Evolutionary conservation across 2,797 vertebrate species (phyloP), one percentile per base, ranked within the genome.

Genomic region (Leptatherina wallacei): DNA sequence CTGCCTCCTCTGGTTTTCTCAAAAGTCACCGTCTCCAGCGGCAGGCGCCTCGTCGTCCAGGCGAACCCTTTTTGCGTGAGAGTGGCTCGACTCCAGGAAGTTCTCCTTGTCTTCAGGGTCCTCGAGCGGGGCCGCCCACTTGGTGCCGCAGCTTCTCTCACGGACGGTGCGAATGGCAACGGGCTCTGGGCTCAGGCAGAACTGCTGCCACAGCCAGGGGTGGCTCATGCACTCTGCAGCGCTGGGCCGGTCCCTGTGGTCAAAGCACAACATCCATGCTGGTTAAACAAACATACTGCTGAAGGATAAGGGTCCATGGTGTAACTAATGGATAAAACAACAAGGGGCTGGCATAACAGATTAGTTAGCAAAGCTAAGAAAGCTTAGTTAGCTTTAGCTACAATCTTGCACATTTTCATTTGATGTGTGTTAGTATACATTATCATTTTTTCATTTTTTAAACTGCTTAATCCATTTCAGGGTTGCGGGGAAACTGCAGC

Each of bases 81-180:
- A 88, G 36, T 95, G 93, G 0, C 92, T 90, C 0, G 94, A 95
- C 71, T 98, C 96, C 38, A 95, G 93, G 81, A 98, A 95, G 89
- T 98, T 98, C 87, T 99, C 97, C 85, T 99, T 99, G 93, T 99
- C 96, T 44, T 97, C 97, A 0, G 80, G 93, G 82, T 95, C 85
- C 2, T 95, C 92, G 0, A 92, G 93, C 0, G 91, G 95, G 38
- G 94, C 95, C 0, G 90, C 80, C 84, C 95, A 87, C 79, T 95
- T 97, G 7, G 64, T 55, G 47, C 90, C 95, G 0, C 84, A 88
- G 83, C 89, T 95, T 75, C 93, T 77, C 38, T 97, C 96, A 9
- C 94, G 88, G 42, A 61, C 14, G 11, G 73, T 4, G 24, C 91
- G 89, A 29, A 81, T 73, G 27, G 75, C 36, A 67, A 93, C 54